Conservation (phyloP, 1,140 invertebrate species). For the Drosophila nikananu region DNA sequence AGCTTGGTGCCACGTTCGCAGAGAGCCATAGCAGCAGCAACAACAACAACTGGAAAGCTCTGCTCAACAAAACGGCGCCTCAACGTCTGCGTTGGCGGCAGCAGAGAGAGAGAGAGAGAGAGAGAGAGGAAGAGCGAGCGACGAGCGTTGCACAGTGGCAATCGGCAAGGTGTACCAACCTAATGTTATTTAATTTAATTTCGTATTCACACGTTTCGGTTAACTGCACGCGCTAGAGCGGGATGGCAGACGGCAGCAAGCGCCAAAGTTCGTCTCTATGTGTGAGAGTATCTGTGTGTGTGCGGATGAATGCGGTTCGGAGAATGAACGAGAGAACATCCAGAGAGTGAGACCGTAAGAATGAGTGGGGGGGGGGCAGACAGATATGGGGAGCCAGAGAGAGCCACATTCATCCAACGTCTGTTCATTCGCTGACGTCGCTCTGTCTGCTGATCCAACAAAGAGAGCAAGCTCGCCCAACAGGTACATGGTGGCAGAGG, state of each 20-base stretch:
- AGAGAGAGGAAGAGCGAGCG: not conserved
- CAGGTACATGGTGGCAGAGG: slow-evolving; percentile 2
- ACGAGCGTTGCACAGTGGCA: slow-evolving; percentile 60
- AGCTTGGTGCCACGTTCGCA: slow-evolving; percentile 62
- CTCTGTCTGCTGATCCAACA: slow-evolving; percentile 62
- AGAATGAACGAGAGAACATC: slow-evolving; percentile 36
- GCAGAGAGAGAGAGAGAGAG: slow-evolving; percentile 12
- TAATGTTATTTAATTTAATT: slow-evolving; percentile 84
- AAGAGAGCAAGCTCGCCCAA: slow-evolving; percentile 11
- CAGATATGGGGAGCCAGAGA: slow-evolving; percentile 1
- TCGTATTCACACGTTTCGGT: slow-evolving; percentile 68
- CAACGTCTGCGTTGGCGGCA: slow-evolving; percentile 66
- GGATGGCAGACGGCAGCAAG: slow-evolving; percentile 44
- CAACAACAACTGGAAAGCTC: slow-evolving; percentile 36
- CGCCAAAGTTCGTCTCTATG: slow-evolving; percentile 48
- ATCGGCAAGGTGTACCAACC: slow-evolving; percentile 79
- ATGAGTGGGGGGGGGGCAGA: not conserved
- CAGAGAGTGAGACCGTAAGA: not conserved
- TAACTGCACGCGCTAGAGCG: slow-evolving; percentile 41
- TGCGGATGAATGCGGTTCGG: slow-evolving; percentile 39
- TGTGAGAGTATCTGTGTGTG: slow-evolving; percentile 28
- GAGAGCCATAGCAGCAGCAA: slow-evolving; percentile 3
- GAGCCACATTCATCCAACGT: slow-evolving; percentile 35
- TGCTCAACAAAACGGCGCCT: slow-evolving; percentile 51
- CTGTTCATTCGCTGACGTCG: slow-evolving; percentile 68